These are phyloP conservation scores for Syngnathus floridae DNA, from an alignment of 2,113 vertebrate species.

Conservation along the genomic window DNA sequence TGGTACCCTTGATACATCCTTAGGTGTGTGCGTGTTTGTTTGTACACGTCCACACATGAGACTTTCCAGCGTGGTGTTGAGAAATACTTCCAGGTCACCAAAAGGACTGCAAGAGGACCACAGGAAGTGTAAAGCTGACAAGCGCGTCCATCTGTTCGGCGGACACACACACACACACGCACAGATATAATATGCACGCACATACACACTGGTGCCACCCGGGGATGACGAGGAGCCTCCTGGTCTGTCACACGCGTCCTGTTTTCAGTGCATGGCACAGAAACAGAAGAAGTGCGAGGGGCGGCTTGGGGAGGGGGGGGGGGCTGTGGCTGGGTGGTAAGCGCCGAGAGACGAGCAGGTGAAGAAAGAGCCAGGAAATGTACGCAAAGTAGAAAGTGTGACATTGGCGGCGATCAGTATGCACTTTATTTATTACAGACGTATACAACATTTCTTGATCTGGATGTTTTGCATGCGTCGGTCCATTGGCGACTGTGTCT, in stretches of 20 bases:
- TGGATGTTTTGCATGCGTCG: not conserved
- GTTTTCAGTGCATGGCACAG: conserved; percentile 52
- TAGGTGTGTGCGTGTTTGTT: conserved; percentile 6
- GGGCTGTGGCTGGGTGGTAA: not conserved
- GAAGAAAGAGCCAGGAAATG: conserved; percentile 27
- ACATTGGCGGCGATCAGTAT: not conserved
- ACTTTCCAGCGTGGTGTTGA: conserved; percentile 7
- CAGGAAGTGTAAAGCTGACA: conserved; percentile 14
- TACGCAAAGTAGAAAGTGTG: not conserved
- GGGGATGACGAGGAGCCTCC: conserved; percentile 48
- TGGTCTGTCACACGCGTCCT: conserved; percentile 49
- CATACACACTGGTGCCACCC: conserved; percentile 19
- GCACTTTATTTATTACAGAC: not conserved
- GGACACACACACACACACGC: conserved; percentile 6
- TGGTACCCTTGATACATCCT: conserved; percentile 23
- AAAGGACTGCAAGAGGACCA: conserved; percentile 8
- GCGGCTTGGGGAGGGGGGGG: not conserved
- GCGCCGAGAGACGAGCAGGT: conserved; percentile 9
- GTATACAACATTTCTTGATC: not conserved
- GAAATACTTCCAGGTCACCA: conserved; percentile 13
- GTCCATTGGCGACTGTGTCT: conserved; percentile 22
- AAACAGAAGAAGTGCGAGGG: conserved; percentile 30
- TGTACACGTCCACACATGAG: not conserved
- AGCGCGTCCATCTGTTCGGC: conserved; percentile 28
- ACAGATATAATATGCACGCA: conserved; percentile 3